These are phyloP conservation scores for Harmothoe impar DNA, from an alignment of 2,888 invertebrate species.

Conservation along the genomic window DNA sequence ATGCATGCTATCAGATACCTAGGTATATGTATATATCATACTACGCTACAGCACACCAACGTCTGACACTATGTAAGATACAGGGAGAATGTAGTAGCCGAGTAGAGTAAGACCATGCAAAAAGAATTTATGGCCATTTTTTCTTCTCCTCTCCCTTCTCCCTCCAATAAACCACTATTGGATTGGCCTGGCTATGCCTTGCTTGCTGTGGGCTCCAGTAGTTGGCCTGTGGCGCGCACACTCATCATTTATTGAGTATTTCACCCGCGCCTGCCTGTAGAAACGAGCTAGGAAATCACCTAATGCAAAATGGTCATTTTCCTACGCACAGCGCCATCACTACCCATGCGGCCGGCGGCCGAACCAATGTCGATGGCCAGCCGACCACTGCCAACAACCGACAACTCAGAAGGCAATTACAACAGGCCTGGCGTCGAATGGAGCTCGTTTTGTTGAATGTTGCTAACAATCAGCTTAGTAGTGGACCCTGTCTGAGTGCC, in stretches of 20 bases:
- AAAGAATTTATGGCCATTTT: slow-evolving; percentile 38
- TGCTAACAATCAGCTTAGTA: slow-evolving; percentile 29
- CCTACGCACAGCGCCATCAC: neutral
- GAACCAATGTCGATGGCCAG: slow-evolving; percentile 10
- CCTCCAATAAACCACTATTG: slow-evolving; percentile 37
- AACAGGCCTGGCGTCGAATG: neutral
- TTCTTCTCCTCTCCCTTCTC: neutral
- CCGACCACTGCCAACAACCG: neutral
- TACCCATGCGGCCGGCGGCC: neutral
- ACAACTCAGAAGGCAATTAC: neutral
- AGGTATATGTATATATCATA: too few species aligned
- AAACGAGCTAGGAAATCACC: slow-evolving; percentile 34
- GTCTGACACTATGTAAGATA: too few species aligned
- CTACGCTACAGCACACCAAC: too few species aligned
- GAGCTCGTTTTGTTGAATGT: slow-evolving; percentile 39
- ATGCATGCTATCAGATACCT: too few species aligned
- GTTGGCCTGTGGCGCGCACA: neutral
- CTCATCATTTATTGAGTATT: slow-evolving; percentile 52
- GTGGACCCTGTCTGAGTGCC: neutral
- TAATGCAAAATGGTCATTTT: slow-evolving; percentile 55
- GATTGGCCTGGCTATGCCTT: slow-evolving; percentile 45
- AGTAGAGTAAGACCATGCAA: neutral
- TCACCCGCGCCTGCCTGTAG: neutral
- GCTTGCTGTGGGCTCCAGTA: neutral
- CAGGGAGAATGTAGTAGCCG: too few species aligned